Percentiles rank a stretch among this genome's conserved stretches.
These are phyloP conservation scores for Cabera pusaria DNA, from an alignment of 2,888 invertebrate species.

Conservation along the genomic window DNA sequence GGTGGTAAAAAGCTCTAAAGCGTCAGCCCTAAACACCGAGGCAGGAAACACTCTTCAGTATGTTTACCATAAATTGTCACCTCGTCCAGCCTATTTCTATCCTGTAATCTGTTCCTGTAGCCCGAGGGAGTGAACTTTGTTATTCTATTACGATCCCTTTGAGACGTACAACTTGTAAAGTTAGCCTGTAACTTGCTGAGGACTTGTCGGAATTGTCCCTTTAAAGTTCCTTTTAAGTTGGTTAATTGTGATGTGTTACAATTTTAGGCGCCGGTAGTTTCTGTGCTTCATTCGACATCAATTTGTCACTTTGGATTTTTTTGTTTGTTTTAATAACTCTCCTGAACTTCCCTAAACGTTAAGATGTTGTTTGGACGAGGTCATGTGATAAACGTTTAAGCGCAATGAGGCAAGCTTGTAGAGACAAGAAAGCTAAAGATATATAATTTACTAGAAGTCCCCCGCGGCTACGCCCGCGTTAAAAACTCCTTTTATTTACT, in stretches of 20 bases:
- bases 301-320: no score
- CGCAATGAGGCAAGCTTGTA: no score
- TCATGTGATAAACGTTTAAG: no score
- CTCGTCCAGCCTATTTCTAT: slow-evolving; percentile 36
- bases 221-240: slow-evolving; percentile 39
- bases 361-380: no score
- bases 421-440: no score
- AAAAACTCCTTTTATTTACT: no score
- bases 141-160: slow-evolving; percentile 46
- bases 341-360: no score
- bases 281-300: no score
- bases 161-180: slow-evolving; percentile 45
- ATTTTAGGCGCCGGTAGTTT: no score
- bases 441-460: no score
- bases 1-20: background rate
- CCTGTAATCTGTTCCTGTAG: slow-evolving; percentile 39
- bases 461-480: no score
- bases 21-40: slow-evolving; percentile 23
- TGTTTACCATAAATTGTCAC: slow-evolving; percentile 35
- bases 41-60: slow-evolving; percentile 30
- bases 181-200: slow-evolving; percentile 21
- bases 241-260: slow-evolving; percentile 28
- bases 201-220: slow-evolving; percentile 28
- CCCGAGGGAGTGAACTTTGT: slow-evolving; percentile 38
- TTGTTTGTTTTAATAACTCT: no score